Evolutionary conservation across 2,888 invertebrate species (phyloP), one percentile per base, ranked within the genome.

Genomic region (Parnassius apollo): DNA sequence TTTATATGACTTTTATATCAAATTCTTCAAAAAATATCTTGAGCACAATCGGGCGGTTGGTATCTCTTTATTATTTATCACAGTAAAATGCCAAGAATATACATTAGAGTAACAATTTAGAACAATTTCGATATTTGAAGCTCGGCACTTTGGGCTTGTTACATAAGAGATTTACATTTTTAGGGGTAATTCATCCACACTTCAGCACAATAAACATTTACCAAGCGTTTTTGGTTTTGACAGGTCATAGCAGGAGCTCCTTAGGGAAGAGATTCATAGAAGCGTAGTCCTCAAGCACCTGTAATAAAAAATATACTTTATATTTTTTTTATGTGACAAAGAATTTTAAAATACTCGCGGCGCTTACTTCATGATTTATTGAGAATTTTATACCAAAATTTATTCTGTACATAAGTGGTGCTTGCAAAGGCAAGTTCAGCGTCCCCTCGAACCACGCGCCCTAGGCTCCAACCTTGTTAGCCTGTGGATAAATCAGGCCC

Each of bases 231-330:
- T 67, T 64, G 61, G 65, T 61, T 46, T 59, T 68, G 66, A 68
- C 64, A 63, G 74, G 78, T 94, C 91, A 94, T 80, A 93, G 90
- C 42, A 93, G 83, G 69, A 96, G 89, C 59, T 95, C 95, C 78
- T 93, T 93, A 2, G 98, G 98, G 83, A 97, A 97, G 66, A 98
- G 93, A 74, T 96, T 95, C 94, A 97, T 96, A 52, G 93, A 88
- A 57, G 95, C 93, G 77, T 95, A 97, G 86, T 98, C 97, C 70
- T 96, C 93, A 42, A 98, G 86, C 62, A 98, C 94, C 94, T 95
- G 88, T 1, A 84, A 77, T 2, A 1, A 56, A 10, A 18, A 49
- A 35, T 35, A 35, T 7, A 35, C 35, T 35, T 35, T 35, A 35
- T 35, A 35, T 35, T 35, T 35, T 35, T 35, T 35, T 7, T 4